A percentile compares a stretch with the other conserved stretches of the same genome.
These are phyloP conservation scores for Acleris cristana DNA, from an alignment of 2,888 invertebrate species.

Conservation along the genomic window DNA sequence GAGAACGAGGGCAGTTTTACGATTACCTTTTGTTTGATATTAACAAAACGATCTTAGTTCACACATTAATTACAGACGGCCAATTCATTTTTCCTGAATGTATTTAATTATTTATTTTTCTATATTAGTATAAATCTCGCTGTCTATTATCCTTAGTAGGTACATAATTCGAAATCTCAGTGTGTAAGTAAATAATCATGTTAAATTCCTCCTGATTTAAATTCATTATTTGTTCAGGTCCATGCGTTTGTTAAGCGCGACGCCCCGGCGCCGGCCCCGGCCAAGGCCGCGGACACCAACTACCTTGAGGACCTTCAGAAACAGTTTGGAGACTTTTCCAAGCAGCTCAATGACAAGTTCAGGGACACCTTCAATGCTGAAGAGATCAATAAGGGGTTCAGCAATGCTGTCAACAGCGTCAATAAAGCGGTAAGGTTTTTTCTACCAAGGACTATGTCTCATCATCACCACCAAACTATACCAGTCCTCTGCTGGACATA, in stretches of 20 bases:
- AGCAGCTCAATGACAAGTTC: slow-evolving; percentile 42
- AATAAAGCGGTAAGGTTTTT: slow-evolving; percentile 49
- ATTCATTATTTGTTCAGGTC: slow-evolving; percentile 47
- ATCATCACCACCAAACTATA: background rate
- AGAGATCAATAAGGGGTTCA: slow-evolving; percentile 49
- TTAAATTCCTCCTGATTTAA: too few relatives aligned
- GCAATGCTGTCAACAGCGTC: slow-evolving; percentile 48
- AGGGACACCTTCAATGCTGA: slow-evolving; percentile 52
- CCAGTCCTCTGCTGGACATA: too few relatives aligned
- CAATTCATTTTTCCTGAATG: too few relatives aligned
- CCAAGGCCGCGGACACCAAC: slow-evolving; percentile 34
- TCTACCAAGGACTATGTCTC: background rate
- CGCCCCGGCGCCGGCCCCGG: slow-evolving; percentile 51
- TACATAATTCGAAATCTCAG: too few relatives aligned
- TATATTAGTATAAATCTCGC: too few relatives aligned
- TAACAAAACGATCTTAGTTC: too few relatives aligned
- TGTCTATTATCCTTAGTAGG: too few relatives aligned
- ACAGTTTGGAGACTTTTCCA: slow-evolving; percentile 43
- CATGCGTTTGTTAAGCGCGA: slow-evolving; percentile 72
- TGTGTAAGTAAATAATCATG: too few relatives aligned
- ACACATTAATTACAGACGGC: too few relatives aligned
- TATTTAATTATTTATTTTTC: too few relatives aligned
- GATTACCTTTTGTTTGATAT: too few relatives aligned
- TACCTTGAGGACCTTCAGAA: slow-evolving; percentile 46
- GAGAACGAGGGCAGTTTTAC: too few relatives aligned